Evolutionary conservation across 2,888 invertebrate species (phyloP), one percentile per base, ranked within the genome.

Genomic region (Endotricha flammealis): DNA sequence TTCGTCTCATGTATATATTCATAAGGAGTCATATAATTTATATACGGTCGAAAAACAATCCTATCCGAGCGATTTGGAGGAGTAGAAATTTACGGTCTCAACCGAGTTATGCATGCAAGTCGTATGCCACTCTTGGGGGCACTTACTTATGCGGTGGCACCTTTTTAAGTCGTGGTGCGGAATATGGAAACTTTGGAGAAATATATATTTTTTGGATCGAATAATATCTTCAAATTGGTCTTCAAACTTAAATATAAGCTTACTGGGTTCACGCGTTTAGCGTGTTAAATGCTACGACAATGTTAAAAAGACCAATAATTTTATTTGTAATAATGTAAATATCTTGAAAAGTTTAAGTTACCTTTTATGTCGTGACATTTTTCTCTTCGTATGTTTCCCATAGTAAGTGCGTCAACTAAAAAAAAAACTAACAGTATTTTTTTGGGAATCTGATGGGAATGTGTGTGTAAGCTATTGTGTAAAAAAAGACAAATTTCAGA

Each of bases 21-120:
- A 86, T 85, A 60, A 50, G 63, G 57, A 76, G 82, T 83, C 86
- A 82, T 83, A 83, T 85, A 83, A 85, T 83, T 83, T 83, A 86
- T 85, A 82, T 81, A 74, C 72, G 73, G 61, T 64, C 58, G 51
- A 51, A 73, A 66, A 79, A 82, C 81, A 82, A 82, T 79, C 65
- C 68, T 72, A 69, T 82, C 80, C 76, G 67, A 70, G 70, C 80
- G 82, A 82, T 83, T 86, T 81, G 72, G 57, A 64, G 49, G 57
- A 55, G 54, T 57, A 48, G 62, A 56, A 48, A 50, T 41, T 44
- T 43, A 40, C 42, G 52, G 52, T 47, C 50, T 45, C 43, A 45
- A 52, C 44, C 10, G 20, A 52, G 59, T 58, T 81, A 80, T 81
- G 81, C 76, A 80, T 78, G 69, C 75, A 53, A 54, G 57, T 57